Conservation (phyloP, 35 echinoderm and acorn worm genomes). For the Hemicentrotus pulcherrimus region DNA sequence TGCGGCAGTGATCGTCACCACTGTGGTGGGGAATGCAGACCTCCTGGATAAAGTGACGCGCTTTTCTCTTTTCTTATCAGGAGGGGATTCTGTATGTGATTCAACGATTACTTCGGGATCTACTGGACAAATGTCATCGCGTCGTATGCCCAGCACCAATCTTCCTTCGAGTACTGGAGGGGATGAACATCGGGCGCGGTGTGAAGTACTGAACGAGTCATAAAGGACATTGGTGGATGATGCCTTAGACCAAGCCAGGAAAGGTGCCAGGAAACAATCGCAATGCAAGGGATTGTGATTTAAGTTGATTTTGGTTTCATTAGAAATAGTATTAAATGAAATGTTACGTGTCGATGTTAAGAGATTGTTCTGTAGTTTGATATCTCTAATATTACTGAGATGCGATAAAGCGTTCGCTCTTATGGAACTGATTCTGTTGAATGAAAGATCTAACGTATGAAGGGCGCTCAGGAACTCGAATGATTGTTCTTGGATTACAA, state of each 20-base stretch:
- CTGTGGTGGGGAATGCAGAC: background rate
- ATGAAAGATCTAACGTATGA: background rate
- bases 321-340: background rate
- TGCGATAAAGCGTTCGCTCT: background rate
- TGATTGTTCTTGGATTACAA: background rate
- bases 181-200: background rate
- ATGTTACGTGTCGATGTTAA: conserved; percentile 26
- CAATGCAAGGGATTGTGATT: conserved; percentile 13
- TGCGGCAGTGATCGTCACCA: background rate
- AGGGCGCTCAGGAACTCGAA: background rate
- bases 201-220: background rate
- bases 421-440: background rate
- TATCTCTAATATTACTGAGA: background rate
- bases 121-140: background rate
- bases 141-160: background rate
- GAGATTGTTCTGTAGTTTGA: conserved; percentile 7
- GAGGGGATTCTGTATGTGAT: background rate
- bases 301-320: background rate
- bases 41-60: background rate
- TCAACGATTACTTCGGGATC: background rate
- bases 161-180: background rate
- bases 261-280: background rate
- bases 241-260: background rate
- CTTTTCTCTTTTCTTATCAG: background rate
- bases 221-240: background rate